Base-by-base conservation (phyloP, 2,113 vertebrate species). In the Panthera uncia region DNA sequence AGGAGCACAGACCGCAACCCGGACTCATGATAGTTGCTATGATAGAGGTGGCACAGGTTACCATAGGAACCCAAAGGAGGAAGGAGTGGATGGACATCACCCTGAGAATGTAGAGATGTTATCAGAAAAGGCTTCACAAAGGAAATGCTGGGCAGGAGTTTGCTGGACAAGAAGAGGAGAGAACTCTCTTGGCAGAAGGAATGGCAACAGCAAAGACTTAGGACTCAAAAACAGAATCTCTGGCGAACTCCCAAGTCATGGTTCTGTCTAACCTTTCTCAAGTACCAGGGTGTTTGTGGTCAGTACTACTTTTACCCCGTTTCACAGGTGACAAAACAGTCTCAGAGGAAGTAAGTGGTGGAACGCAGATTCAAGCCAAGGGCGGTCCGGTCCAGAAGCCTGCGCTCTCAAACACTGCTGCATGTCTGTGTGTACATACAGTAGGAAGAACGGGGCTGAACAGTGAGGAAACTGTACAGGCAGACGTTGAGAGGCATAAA, bases 121-220 rank as follows among this genome's bases (percentile, higher is more conserved):
- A 41, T 71, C 55, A 94, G 16, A 74, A n/a, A 71, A 78, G n/a
- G 15, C 13, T 90, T 96, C 55, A 84, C 45, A 83, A 94, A 87
- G 69, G 33, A 89, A 52, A 79, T 87, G 9, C 57, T 61, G 63
- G 12, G 18, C 41, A 55, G 23, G 45, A 79, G 21, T 76, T 91
- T 80, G 69, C 41, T 83, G 80, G n/a, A 63, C 29, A n/a, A 81
- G 78, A 88, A 74, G 21, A 95, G 41, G 38, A 89, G 36, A 89
- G 68, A 52, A 71, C 41, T 83, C 92, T 41, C 18, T 79, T 78
- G 9, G 36, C 48, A 89, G 74, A 90, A 15, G 33, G 36, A 86
- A 74, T 48, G 89, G 57, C 61, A 61, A n/a, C 79, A 55, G 63
- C 41, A 74, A 63, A 90, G 52, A 78, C 41, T 57, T 81, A 14